These are phyloP conservation scores for Stigmatopora nigra DNA, from an alignment of 2,113 vertebrate species.

Conservation along the genomic window DNA sequence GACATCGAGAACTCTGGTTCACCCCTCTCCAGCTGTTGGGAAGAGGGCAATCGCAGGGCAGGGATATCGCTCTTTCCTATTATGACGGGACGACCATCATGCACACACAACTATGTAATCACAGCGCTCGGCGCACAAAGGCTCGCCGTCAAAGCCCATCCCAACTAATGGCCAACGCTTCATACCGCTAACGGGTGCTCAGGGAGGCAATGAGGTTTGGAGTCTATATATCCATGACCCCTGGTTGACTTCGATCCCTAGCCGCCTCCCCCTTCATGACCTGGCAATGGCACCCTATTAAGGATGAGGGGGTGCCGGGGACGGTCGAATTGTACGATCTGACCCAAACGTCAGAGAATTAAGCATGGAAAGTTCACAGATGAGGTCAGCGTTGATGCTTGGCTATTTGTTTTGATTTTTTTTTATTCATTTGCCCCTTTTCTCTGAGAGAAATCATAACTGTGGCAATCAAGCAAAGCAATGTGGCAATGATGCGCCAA, in stretches of 20 bases:
- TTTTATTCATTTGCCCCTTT: constrained; percentile 6
- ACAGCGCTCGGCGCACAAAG: constrained; percentile 37
- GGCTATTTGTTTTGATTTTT: constrained; percentile 60
- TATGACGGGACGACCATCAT: constrained; percentile 50
- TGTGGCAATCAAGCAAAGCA: constrained; percentile 38
- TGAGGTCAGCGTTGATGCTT: constrained; percentile 61
- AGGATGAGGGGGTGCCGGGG: constrained; percentile 40
- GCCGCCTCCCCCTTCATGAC: constrained; percentile 63
- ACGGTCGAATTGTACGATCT: constrained; percentile 57
- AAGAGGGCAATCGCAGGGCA: constrained; percentile 54
- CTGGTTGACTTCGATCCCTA: constrained; percentile 66
- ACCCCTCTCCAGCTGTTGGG: constrained; percentile 66
- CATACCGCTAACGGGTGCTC: constrained; percentile 63
- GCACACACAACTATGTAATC: constrained; percentile 26
- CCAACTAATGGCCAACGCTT: constrained; percentile 58
- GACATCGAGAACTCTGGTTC: constrained; percentile 55
- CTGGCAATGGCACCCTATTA: constrained; percentile 71
- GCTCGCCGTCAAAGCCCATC: constrained; percentile 49
- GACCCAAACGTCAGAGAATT: constrained; percentile 49
- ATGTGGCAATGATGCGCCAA: constrained; percentile 38
- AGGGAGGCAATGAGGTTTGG: constrained; percentile 69
- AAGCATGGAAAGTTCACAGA: constrained; percentile 62
- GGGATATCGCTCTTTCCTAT: constrained; percentile 53
- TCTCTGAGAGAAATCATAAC: constrained; percentile 46
- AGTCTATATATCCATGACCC: constrained; percentile 71